Conservation (phyloP, 2,113 vertebrate species). For the Crotalus horridus region DNA sequence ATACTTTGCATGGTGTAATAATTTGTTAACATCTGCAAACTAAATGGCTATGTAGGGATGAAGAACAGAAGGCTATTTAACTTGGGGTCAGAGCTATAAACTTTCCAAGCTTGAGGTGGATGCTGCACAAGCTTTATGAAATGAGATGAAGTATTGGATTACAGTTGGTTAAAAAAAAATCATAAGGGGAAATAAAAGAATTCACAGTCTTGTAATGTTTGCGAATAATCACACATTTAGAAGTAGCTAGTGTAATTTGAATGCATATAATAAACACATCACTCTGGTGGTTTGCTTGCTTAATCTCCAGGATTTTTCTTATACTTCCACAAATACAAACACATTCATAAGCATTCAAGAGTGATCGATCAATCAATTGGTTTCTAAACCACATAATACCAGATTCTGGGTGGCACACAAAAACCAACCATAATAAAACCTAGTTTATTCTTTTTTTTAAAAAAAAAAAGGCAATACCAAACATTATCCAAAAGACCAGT, state of each 20-base stretch:
- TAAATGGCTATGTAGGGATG: background rate
- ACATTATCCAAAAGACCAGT: background rate
- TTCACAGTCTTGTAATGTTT: background rate
- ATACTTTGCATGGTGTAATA: background rate
- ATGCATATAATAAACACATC: background rate
- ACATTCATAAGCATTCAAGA: background rate
- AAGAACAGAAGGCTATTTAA: background rate
- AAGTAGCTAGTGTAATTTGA: background rate
- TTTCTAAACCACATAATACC: background rate
- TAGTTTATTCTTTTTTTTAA: background rate
- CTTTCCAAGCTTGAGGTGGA: background rate
- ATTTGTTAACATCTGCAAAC: background rate
- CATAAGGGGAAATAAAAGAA: background rate
- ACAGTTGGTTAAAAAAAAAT: background rate
- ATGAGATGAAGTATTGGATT: background rate
- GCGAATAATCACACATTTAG: background rate
- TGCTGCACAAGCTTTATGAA: background rate
- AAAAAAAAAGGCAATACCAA: background rate
- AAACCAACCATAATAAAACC: background rate
- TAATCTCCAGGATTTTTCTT: background rate
- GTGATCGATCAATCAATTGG: background rate
- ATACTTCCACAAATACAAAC: background rate
- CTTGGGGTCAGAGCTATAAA: background rate
- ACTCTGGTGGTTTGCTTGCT: background rate
- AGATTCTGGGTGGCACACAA: background rate